Conservation (phyloP, 2,797 vertebrate species). For the Tauraco hartlaubi region DNA sequence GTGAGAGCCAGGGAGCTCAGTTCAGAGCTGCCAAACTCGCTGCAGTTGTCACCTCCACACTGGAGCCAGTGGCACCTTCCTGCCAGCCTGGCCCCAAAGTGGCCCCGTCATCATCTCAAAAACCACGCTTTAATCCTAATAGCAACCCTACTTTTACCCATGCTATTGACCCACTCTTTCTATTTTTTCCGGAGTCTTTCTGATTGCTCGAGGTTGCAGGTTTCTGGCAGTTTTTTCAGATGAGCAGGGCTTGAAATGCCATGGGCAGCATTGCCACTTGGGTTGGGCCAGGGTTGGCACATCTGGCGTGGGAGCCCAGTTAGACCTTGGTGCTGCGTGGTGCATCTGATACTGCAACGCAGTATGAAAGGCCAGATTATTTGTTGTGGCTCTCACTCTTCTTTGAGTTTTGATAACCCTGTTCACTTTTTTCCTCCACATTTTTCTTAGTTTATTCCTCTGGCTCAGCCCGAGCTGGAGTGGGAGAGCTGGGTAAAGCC, state of each 20-base stretch:
- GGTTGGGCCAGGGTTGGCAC: not conserved
- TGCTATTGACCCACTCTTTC: not conserved
- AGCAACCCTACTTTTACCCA: not conserved
- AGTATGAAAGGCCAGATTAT: not conserved
- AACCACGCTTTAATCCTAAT: not conserved
- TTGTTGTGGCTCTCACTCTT: not conserved
- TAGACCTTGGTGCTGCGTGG: not conserved
- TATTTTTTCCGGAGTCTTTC: not conserved
- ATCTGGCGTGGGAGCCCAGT: accelerated
- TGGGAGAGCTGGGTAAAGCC: not conserved
- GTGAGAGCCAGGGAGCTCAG: accelerated
- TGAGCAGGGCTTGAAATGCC: not conserved
- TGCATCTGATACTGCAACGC: not conserved
- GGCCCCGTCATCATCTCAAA: not conserved
- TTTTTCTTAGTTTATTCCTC: not conserved
- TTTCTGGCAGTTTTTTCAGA: not conserved
- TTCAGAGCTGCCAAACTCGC: not conserved
- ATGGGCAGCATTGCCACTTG: accelerated
- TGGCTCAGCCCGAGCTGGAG: not conserved
- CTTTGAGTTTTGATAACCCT: not conserved
- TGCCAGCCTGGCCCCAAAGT: not conserved
- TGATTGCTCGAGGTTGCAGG: not conserved
- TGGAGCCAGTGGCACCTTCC: not conserved
- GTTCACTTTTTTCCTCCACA: not conserved
- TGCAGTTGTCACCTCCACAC: not conserved